Evolutionary conservation across 2,888 invertebrate species (phyloP), one percentile per base, ranked within the genome.

Genomic region (Nomada fabriciana): DNA sequence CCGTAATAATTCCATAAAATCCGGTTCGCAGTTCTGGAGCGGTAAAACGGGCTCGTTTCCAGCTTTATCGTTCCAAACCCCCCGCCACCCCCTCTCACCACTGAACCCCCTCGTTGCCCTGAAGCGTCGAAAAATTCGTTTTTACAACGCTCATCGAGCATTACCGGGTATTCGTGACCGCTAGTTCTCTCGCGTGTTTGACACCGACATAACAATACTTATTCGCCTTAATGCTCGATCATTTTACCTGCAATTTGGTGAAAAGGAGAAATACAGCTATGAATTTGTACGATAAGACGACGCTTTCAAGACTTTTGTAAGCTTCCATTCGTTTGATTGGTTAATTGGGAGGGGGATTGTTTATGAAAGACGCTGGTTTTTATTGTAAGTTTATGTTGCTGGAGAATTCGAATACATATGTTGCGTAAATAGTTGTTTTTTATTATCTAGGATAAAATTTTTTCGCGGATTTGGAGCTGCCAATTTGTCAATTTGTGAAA

Each of bases 1-100:
- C 85, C 87, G 83, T 86, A 87, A 86, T 86, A 86, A 86, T 86
- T 86, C 87, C 87, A 87, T 86, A 86, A 86, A 86, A 86, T 87
- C 87, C 79, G 73, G 55, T 47, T 61, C 69, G 53, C 59, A 74
- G 69, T 75, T 64, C 76, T 18, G 80, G 29, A 43, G n/a, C 73
- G 77, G 73, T 71, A 76, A 87, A 84, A 64, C 69, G 73, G 52
- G 74, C 68, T 80, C 87, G 87, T 86, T 85, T 75, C 61, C 75
- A 76, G 85, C 82, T 86, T 87, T 87, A 86, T 87, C 86, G 72
- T 67, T 57, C 65, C 73, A 68, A 59, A 23, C 68, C 52, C 59
- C 64, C 55, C 43, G 20, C 4, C 2, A 1, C 18, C 23, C 4
- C 7, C n/a, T 43, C 10, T 11, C 2, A 1, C 36, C 36, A 0